These are phyloP conservation scores for Sebastes hopkinsi DNA, from an alignment of 2,797 vertebrate species.

Conservation along the genomic window DNA sequence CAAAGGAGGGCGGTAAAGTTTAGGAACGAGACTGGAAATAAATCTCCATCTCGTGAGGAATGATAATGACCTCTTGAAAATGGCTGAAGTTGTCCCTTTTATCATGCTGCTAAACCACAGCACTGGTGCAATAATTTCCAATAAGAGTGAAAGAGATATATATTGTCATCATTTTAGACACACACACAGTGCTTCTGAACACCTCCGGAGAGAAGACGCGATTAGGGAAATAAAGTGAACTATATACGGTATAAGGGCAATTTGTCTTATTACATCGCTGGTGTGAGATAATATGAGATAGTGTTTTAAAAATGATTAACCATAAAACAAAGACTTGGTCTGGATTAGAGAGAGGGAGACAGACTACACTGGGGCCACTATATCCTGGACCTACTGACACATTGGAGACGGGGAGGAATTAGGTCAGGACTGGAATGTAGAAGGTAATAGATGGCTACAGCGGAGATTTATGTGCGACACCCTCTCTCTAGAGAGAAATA, in stretches of 20 bases:
- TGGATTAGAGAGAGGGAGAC: constrained; percentile 45
- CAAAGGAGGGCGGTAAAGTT: constrained; percentile 13
- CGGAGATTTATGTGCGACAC: constrained; percentile 73
- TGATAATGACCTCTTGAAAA: constrained; percentile 46
- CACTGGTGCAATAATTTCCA: constrained; percentile 32
- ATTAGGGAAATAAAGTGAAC: constrained; percentile 46
- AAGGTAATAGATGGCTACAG: constrained; percentile 76
- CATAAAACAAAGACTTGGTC: constrained; percentile 62
- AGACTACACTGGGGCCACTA: constrained; percentile 49
- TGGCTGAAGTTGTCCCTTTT: constrained; percentile 33
- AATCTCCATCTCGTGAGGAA: constrained; percentile 23
- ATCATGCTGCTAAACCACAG: constrained; percentile 29
- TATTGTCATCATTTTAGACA: constrained; percentile 24
- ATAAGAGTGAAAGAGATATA: constrained; percentile 14
- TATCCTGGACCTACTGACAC: constrained; percentile 75
- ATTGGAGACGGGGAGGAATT: constrained; percentile 70
- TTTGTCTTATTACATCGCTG: constrained; percentile 55
- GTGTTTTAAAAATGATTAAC: constrained; percentile 59
- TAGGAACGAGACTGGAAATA: constrained; percentile 14
- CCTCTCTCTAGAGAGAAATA: constrained; percentile 61
- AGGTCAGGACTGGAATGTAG: constrained; percentile 69
- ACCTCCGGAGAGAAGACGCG: constrained; percentile 2
- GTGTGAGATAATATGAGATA: constrained; percentile 61
- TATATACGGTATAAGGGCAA: constrained; percentile 21
- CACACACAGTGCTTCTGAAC: constrained; percentile 11